Percentiles rank a stretch among this genome's conserved stretches.
phyloP scores from a whole-genome alignment of 2,888 invertebrate species.

The Cephus rjabovi region DNA sequence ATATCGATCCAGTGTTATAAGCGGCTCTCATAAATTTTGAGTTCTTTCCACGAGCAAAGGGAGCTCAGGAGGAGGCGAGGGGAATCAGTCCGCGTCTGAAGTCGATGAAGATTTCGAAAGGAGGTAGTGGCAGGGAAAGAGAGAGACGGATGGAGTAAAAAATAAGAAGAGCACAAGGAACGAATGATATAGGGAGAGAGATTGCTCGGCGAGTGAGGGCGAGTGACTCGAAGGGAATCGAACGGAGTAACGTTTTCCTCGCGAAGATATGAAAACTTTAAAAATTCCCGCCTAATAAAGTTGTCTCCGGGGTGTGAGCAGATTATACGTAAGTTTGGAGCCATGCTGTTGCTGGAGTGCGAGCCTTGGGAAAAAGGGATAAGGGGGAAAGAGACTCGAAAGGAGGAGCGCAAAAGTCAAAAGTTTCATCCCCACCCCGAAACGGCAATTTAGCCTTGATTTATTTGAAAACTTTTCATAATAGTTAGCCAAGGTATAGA shows the following conservation, averaged over 20 bases:
- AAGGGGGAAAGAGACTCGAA: slow-evolving; percentile 31
- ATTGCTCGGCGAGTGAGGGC: neutral
- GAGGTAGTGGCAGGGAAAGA: neutral
- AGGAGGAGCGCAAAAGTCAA: slow-evolving; percentile 39
- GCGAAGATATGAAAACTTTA: slow-evolving; percentile 25
- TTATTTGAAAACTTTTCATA: slow-evolving; percentile 56
- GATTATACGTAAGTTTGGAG: slow-evolving; percentile 39
- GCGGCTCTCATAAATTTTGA: no score
- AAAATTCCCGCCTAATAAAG: slow-evolving; percentile 40
- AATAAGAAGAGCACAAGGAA: neutral
- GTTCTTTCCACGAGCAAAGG: no score
- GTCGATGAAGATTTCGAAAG: no score
- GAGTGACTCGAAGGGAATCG: no score
- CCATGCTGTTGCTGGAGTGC: slow-evolving; percentile 31
- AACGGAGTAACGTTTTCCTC: neutral
- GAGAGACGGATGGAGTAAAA: neutral
- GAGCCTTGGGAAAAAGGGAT: slow-evolving; percentile 38
- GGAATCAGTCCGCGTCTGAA: no score
- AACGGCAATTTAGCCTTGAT: slow-evolving; percentile 54
- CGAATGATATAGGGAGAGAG: neutral
- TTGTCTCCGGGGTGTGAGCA: slow-evolving; percentile 33
- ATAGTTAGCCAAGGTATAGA: slow-evolving; percentile 50
- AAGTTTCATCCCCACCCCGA: slow-evolving; percentile 38
- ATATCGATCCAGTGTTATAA: no score
- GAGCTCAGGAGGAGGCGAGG: no score